A percentile compares a stretch with the other conserved stretches of the same genome.
These are phyloP conservation scores for Synanceia verrucosa DNA, from an alignment of 2,797 vertebrate genomes.

Conservation along the genomic window DNA sequence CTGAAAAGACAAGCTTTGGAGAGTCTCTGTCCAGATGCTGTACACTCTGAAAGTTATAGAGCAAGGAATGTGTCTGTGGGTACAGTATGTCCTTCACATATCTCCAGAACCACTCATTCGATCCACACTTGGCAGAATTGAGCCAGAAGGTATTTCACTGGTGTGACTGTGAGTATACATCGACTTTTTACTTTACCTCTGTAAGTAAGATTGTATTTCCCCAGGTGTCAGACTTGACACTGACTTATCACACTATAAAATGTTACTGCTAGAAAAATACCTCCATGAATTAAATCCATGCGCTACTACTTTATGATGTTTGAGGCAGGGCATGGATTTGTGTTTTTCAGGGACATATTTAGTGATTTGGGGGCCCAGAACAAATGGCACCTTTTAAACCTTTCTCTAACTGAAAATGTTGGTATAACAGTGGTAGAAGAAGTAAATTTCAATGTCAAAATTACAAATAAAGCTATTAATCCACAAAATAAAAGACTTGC, in stretches of 20 bases:
- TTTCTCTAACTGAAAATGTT: background rate
- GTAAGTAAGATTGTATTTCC: background rate
- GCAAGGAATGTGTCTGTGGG: background rate
- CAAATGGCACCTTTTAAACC: background rate
- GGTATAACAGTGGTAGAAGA: background rate
- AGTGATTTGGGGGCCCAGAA: background rate
- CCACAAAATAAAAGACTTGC: background rate
- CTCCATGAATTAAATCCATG: too few species aligned
- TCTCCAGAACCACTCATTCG: background rate
- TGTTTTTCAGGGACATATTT: background rate
- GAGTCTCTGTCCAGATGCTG: constrained; percentile 22
- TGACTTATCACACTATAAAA: background rate
- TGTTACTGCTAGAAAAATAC: background rate
- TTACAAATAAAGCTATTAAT: background rate
- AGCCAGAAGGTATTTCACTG: background rate
- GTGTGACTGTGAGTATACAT: background rate
- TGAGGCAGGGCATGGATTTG: too few species aligned
- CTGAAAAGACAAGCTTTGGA: constrained; percentile 59
- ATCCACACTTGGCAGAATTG: background rate
- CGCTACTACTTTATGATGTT: too few species aligned
- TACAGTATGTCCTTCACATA: background rate
- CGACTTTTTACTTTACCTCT: background rate
- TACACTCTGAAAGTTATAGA: background rate
- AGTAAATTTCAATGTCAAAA: background rate
- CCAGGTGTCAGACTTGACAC: background rate